Base-by-base conservation (phyloP, 2,113 vertebrate species). In the Tinamus guttatus region DNA sequence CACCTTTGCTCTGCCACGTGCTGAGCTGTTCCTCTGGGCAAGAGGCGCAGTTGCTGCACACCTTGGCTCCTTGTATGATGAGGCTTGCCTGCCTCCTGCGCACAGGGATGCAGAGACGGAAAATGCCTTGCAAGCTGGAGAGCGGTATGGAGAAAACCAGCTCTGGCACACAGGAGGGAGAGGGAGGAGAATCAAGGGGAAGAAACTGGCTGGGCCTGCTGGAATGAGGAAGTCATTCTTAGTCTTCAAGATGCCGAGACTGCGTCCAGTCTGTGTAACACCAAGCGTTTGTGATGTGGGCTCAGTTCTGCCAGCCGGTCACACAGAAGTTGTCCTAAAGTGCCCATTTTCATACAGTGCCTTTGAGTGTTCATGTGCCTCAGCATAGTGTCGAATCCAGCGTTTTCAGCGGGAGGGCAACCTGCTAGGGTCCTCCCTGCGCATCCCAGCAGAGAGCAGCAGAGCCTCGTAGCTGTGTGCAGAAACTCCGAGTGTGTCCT, bases 381-480 rank as follows among this genome's bases (percentile, higher is more conserved):
- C 47, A 28, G n/a, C 18, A 4, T 0, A 11, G 30, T 19, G 40
- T 41, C 45, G 51, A 67, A 81, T 4, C 30, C n/a, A 45, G 21
- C 52, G 69, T 25, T 84, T 71, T 19, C 3, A 5, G 2, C 7
- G 2, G 30, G 9, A 3, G 6, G 3, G 47, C 7, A 8, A 17
- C 43, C 38, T 45, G 17, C 38, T 9, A 7, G 67, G 52, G 30
- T 74, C 69, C 56, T 95, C 43, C 86, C 67, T 8, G 2, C n/a
- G 2, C 86, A 93, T 89, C 77, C 96, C 96, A 85, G 94, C 94
- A 96, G 96, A 96, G 96, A 89, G 96, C 96, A 97, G 96, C 92
- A 97, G 83, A 97, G 77, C 65, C 62, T 73, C 54, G 9, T n/a
- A 49, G 74, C 74, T 90, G 77, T 65, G 91, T 18, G 7, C 38